A percentile compares a stretch with the other conserved stretches of the same genome.
phyloP scores from a whole-genome alignment of 2,113 vertebrate genomes.

The Neofelis nebulosa region DNA sequence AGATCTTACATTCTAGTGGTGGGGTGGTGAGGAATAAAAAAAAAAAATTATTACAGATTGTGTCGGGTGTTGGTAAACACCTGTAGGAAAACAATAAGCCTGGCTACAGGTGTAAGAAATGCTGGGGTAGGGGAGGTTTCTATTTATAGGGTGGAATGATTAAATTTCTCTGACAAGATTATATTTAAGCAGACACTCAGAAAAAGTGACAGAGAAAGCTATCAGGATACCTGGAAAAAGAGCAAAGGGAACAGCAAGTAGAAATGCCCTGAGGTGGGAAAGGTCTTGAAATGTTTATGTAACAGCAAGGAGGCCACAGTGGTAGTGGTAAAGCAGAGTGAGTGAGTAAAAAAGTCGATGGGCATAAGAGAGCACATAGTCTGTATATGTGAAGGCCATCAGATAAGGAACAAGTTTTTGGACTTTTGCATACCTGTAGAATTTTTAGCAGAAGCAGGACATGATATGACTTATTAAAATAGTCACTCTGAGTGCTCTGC shows the following conservation, averaged over 20 bases:
- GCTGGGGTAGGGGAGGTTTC: neutral
- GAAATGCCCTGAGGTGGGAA: neutral
- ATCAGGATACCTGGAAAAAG: neutral
- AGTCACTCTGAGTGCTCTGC: neutral
- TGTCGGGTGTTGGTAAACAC: neutral
- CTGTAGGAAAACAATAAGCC: neutral
- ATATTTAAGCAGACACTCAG: neutral
- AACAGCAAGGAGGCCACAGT: neutral
- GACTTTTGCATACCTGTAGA: neutral
- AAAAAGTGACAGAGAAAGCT: neutral
- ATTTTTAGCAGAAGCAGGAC: neutral
- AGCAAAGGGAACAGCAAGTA: neutral
- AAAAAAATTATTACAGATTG: neutral
- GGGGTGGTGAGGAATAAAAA: neutral
- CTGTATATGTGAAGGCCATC: neutral
- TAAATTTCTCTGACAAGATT: neutral
- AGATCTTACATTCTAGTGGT: neutral
- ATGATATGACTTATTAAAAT: neutral
- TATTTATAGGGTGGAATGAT: neutral
- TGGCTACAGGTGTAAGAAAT: neutral
- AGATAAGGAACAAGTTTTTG: neutral
- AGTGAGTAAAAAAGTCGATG: neutral
- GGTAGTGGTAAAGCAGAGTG: neutral
- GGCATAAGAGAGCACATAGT: neutral
- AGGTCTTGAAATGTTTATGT: neutral